Conservation (phyloP, 2,888 invertebrate species). For the Balanococcus diminutus region DNA sequence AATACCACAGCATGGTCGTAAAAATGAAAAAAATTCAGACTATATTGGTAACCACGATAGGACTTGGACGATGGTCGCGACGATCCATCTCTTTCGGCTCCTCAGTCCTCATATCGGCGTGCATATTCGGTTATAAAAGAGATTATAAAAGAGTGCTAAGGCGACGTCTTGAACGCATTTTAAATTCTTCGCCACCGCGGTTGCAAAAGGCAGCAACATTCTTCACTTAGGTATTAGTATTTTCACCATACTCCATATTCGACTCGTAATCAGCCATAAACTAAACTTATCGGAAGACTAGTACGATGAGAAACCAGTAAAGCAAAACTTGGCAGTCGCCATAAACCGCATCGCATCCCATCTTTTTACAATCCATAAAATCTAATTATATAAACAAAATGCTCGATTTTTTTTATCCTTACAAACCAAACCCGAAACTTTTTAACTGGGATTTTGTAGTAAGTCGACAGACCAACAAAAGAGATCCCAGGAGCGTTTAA, state of each 20-base stretch:
- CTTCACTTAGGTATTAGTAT: not conserved
- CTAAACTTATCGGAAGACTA: conserved; percentile 18
- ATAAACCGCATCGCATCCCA: not conserved
- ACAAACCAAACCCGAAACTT: not conserved
- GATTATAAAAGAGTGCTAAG: not conserved
- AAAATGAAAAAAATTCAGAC: not conserved
- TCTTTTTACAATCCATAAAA: conserved; percentile 33
- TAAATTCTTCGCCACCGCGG: conserved; percentile 37
- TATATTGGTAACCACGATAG: not conserved
- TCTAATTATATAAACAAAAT: conserved; percentile 26
- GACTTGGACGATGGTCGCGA: not conserved
- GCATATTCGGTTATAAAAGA: not conserved
- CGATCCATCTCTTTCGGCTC: conserved; percentile 3
- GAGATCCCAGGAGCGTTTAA: not conserved
- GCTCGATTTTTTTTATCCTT: not conserved
- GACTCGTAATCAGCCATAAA: conserved; percentile 27
- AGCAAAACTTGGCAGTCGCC: conserved; percentile 25
- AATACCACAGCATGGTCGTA: not conserved
- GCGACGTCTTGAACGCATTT: not conserved
- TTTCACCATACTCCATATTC: not conserved
- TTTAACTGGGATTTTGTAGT: not conserved
- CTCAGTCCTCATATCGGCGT: not conserved
- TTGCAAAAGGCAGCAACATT: conserved; percentile 8
- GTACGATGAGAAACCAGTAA: conserved; percentile 11
- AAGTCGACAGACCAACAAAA: not conserved